These are phyloP conservation scores for Aplysina aerophoba DNA, from an alignment of 37 sponge, comb jelly and placozoan species.

Conservation along the genomic window DNA sequence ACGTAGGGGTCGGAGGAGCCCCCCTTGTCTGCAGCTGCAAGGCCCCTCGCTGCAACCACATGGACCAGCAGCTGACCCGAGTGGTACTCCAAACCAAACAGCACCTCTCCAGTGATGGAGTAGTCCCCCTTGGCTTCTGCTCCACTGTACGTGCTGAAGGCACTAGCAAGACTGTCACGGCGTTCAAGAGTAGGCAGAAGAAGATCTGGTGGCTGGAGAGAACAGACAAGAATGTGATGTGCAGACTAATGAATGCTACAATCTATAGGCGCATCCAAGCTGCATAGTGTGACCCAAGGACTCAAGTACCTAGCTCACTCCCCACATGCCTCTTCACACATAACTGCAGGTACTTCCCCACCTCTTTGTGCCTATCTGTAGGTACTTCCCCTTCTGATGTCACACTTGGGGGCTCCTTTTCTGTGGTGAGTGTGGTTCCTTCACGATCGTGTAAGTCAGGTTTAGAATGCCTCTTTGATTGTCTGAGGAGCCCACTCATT, in stretches of 20 bases:
- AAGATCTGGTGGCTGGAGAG: background rate
- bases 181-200: background rate
- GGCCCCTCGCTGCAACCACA: constrained; percentile 41
- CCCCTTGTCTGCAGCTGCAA: constrained; percentile 58
- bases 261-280: background rate
- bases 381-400: too few relatives aligned
- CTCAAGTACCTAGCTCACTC: too few relatives aligned
- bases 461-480: background rate
- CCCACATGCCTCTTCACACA: background rate
- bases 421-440: background rate
- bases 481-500: background rate
- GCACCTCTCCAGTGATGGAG: constrained; percentile 56
- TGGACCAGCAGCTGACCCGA: constrained; percentile 45
- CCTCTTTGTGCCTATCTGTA: too few relatives aligned
- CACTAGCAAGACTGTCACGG: constrained; percentile 37
- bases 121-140: constrained; percentile 56
- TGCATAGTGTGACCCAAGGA: too few relatives aligned
- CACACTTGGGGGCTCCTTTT: background rate
- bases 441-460: background rate
- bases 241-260: constrained; percentile 23
- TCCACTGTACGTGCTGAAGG: constrained; percentile 59
- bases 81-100: constrained; percentile 50
- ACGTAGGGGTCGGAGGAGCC: constrained; percentile 68
- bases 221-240: too few relatives aligned
- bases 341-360: too few relatives aligned